phyloP scores from a whole-genome alignment of 2,113 vertebrate genomes.

The Falco punctatus region DNA sequence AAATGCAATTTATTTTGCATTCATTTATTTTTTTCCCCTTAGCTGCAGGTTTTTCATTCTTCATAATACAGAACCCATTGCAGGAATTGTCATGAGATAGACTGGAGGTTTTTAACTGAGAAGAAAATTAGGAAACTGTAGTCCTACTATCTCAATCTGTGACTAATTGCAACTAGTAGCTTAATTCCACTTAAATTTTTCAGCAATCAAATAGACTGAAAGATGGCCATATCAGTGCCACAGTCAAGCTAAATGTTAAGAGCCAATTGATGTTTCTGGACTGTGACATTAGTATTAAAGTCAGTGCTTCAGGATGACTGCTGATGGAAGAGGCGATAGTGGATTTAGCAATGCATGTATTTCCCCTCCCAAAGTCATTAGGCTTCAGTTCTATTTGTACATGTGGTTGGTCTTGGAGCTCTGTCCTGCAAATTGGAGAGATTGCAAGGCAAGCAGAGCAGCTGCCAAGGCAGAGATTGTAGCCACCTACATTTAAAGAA shows the following conservation, averaged over 20 bases:
- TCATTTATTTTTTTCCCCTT: neutral
- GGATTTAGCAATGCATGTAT: neutral
- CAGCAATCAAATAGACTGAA: neutral
- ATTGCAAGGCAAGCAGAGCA: neutral
- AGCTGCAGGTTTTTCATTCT: neutral
- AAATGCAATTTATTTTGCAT: conserved; percentile 30
- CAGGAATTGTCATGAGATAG: neutral
- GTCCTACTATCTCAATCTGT: neutral
- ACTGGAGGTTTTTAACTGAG: neutral
- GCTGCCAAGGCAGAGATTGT: neutral
- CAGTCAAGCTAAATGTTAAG: neutral
- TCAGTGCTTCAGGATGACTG: neutral
- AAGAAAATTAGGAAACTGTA: neutral
- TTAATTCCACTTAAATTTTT: conserved; percentile 25
- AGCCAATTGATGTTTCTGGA: neutral
- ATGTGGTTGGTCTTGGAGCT: neutral
- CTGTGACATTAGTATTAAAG: neutral
- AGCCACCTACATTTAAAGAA: neutral
- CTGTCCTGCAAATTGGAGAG: neutral
- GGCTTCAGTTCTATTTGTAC: neutral
- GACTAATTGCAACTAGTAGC: neutral
- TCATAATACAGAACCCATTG: neutral
- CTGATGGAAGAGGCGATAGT: neutral
- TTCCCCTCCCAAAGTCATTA: neutral
- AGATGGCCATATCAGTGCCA: neutral